Base-by-base conservation (phyloP, 1,140 invertebrate species). In the Panonychus citri region DNA sequence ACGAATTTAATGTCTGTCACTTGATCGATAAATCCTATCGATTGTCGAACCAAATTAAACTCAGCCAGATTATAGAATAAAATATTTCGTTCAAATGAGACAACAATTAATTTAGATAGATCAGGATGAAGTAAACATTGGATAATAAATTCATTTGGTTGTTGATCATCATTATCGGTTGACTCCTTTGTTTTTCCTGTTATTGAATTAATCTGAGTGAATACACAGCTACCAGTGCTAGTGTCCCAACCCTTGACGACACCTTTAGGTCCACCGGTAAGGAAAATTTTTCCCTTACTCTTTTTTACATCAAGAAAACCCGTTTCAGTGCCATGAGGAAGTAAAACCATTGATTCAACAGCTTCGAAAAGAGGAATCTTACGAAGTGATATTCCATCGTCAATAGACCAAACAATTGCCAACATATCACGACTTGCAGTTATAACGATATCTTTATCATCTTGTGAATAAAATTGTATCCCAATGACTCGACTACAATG, bases 21-120 rank as follows among this genome's bases (percentile, higher is more conserved):
- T 71, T 94, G 86, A 73, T 93, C 88, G 64, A 78, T 83, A 65
- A 84, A 84, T 21, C 89, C 90, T 62, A 85, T 75, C 64, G 91
- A 78, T 77, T 81, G 63, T 34, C 64, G 61, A 15, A 57, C 40
- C 48, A 56, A 27, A 15, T 74, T 67, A 58, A 78, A 76, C 4
- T 70, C 67, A 59, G 76, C 71, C 25, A 79, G 65, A 60, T 79
- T 73, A 70, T 84, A 77, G 55, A 89, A 72, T 26, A 86, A 75
- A 56, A 91, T 84, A 67, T 88, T 88, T 60, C 90, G 84, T 64
- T 90, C 85, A 30, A 71, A 78, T 21, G 81, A 84, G 5, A 85
- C 76, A 24, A 88, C 70, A 15, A 77, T 76, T 37, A 89, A 64
- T 57, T 74, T 70, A 61, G 80, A 76, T 21, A 19, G n/a, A 55